Evolutionary conservation across 92 coral and sea anemone genomes (phyloP), one percentile per base, ranked within the genome.

Genomic region (Phenganax stokvisi): DNA sequence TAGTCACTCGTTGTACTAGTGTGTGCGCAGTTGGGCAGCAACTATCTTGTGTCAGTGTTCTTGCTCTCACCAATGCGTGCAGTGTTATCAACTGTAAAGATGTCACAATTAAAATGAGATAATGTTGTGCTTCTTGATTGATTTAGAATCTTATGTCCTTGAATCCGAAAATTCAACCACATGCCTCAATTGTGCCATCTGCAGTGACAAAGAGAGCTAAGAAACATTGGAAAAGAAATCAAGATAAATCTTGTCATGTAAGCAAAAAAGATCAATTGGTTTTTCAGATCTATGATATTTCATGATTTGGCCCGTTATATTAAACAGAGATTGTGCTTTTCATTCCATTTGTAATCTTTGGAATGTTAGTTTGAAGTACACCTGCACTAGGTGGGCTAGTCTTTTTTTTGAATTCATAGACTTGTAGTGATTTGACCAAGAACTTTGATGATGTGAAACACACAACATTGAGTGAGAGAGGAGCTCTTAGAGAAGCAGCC

Each of bases 381-480:
- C 47, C 47, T 37, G 47, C 47, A 1, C 47, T 37, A 37, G 47
- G 37, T 12, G 20, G 20, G 51, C n/a, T 53, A 11, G 37, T 76
- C n/a, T 31, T 30, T 29, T 20, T 60, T 10, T 79, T 51, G 59
- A 58, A 3, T 60, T 27, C 47, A 37, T 51, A 90, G 94, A 84
- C 80, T 16, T 90, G 94, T 72, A 85, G 81, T 71, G 86, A 85
- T 72, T 87, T 89, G 57, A 81, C 81, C 0, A 94, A 92, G 55
- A 87, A 94, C 81, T 94, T 94, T 92, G 98, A 94, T 87, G 98
- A 94, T 71, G 88, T 94, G 85, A 94, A 94, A 78, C 98, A 94
- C 86, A 92, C 98, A 63, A 94, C 98, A 31, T 70, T 94, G 68
- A 94, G 98, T 87, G 98, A 94, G 63, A 86, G 98, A 81, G 98